Base-by-base conservation (phyloP, 1,140 invertebrate species). In the Philopotamus ludificatus region DNA sequence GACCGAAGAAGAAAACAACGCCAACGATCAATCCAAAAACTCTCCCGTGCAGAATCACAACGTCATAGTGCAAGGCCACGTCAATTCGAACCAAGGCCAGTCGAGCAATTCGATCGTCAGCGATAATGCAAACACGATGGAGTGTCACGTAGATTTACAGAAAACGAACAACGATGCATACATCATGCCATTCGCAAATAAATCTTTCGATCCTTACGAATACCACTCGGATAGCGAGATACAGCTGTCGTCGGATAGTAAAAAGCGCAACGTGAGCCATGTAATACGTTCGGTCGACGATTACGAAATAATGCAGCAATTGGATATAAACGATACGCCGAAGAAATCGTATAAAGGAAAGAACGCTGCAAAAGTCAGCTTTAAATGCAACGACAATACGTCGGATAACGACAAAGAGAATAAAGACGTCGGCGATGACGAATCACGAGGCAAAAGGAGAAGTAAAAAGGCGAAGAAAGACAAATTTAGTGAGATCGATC, bases 161-260 rank as follows among this genome's bases (percentile, higher is more conserved):
- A 20, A 51, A 10, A 20, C 12, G n/a, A 4, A 21, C 16, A 51
- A 53, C 34, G 50, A 63, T 44, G 12, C 16, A 18, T 49, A 53
- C 25, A 28, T 16, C 18, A 10, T 16, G 20, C 25, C 44, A 26
- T 60, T 25, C 15, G 18, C 45, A 49, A 20, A 49, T 21, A 49
- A 9, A 25, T 42, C 18, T 9, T 57, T 8, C 25, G 10, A 20
- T 23, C 28, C 20, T 16, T 47, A 41, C 16, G 57, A 60, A 21
- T 60, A 60, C 47, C 41, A 44, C 34, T 60, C 57, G 1, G 57
- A 60, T 47, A 60, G 57, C 21, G 57, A 60, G 20, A 60, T 60
- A 12, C 57, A 60, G 18, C 16, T 60, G 3, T 10, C 16, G 4
- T 60, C 57, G 1, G 16, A 47, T 15, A 60, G 47, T 47, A 60